A percentile compares a stretch with the other conserved stretches of the same genome.
Conservation (phyloP, 2,797 vertebrate species). For the Sebastes ruberrimus region DNA sequence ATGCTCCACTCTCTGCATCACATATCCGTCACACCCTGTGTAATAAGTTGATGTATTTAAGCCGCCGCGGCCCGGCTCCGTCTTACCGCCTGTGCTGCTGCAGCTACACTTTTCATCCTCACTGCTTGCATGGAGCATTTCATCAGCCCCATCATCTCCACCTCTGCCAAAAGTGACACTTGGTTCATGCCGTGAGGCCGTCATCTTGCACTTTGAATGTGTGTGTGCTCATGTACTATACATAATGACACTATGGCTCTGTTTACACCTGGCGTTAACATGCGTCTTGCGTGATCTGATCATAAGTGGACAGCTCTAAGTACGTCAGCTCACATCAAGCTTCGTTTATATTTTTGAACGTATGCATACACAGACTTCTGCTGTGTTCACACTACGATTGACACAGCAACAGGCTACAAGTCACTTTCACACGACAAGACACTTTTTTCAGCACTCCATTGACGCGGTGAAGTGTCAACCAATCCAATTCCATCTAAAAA, state of each 20-base stretch:
- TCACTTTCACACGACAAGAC: no score
- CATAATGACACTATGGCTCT: background rate
- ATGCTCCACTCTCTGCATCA: background rate
- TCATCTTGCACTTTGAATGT: background rate
- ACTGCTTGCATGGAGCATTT: constrained; percentile 1
- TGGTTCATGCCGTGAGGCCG: background rate
- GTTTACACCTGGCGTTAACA: background rate
- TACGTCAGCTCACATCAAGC: no score
- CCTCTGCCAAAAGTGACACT: background rate
- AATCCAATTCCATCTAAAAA: no score
- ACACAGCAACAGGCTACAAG: no score
- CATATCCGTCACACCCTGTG: background rate
- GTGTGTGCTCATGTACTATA: background rate
- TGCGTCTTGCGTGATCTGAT: background rate
- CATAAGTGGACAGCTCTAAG: background rate
- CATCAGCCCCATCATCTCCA: background rate
- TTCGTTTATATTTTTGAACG: no score
- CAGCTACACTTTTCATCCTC: background rate
- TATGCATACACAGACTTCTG: no score
- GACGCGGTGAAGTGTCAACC: no score
- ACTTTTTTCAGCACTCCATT: no score
- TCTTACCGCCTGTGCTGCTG: background rate
- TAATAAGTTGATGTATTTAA: background rate
- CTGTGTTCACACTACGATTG: no score
- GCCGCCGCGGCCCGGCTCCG: background rate